Evolutionary conservation across 2,797 vertebrate species (phyloP), one percentile per base, ranked within the genome.

Genomic region (Labroides dimidiatus): DNA sequence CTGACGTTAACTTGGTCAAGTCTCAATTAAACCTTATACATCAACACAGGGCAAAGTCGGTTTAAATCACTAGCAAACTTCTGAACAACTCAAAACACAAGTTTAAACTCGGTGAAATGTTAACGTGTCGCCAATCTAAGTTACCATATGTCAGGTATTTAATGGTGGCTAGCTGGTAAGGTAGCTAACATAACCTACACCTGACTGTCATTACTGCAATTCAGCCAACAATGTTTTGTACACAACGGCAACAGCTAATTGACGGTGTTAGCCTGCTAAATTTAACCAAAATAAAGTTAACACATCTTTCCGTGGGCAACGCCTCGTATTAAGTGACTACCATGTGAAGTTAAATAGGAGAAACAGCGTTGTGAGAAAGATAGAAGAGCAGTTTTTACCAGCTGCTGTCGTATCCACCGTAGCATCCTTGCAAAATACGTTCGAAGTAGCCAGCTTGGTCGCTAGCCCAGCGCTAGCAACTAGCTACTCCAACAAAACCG

Each of bases 381-480:
- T 48, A 54, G 2, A 19, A 63, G 39, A 51, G 33, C 1, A 20
- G 21, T 42, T 14, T 54, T 78, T 94, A 98, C 97, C 97, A 99
- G 94, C 95, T 98, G 97, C 91, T 97, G 96, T 84, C 97, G 96
- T 86, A 97, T 93, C 97, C 97, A 97, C 84, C 96, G 96, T 81
- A 96, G 93, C 97, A 97, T 97, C 93, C 94, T 95, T 75, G 81
- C 78, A 55, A 69, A 76, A 85, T 65, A 36, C 48, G 71, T 42
- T 59, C 52, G 6, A 78, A 84, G 84, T 68, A 65, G 84, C 74
- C 82, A 61, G 78, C 79, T 44, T 72, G 37, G 86, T 24, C 62
- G 84, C 81, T 91, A 89, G 88, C 89, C 48, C 72, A 17, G 52
- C 69, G 85, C 87, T 89, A 91, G 90, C 90, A 80, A 83, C 89